Base-by-base conservation (phyloP, 2,797 vertebrate genomes). In the Holocentrus rufus region DNA sequence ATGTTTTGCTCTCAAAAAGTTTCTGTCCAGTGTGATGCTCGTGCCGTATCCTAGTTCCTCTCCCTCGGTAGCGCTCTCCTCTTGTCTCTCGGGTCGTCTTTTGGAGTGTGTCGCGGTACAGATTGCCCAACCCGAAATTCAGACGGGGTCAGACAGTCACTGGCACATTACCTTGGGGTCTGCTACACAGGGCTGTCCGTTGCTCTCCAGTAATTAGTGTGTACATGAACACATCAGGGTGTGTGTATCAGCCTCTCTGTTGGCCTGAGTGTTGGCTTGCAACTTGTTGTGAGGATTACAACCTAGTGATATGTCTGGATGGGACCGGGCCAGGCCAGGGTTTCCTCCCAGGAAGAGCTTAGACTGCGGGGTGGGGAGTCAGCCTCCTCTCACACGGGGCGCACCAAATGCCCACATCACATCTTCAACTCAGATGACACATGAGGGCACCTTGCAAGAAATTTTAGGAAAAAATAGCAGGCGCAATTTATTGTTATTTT, bases 231-330 rank as follows among this genome's bases (percentile, higher is more conserved):
- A 74, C 62, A 23, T 75, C 49, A 42, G 73, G 54, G 65, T 72
- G 76, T 75, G 57, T 42, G 60, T 70, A 30, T 72, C 22, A 57
- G 70, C 66, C 67, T 84, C 72, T 80, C 66, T 72, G 76, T 82
- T 76, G 77, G 79, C 82, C 59, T 49, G 69, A 85, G 71, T 60
- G 65, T 81, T 85, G 78, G 65, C 82, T 83, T 72, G 59, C 85
- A 84, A 90, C 88, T 90, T 90, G 85, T 90, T 87, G 86, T 74
- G 79, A 79, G 84, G 90, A 88, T 91, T 90, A 87, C 85, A 81
- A 78, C 73, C 36, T 74, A 76, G 73, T 54, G 68, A 90, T 80
- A 81, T 79, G 76, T 82, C 65, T 79, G 55, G 58, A 77, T 79
- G 81, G 78, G 76, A 69, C 44, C 1, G 47, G 23, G 79, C 84